Evolutionary conservation across 2,888 invertebrate species (phyloP), one percentile per base, ranked within the genome.

Genomic region (Cataglyphis albicans): DNA sequence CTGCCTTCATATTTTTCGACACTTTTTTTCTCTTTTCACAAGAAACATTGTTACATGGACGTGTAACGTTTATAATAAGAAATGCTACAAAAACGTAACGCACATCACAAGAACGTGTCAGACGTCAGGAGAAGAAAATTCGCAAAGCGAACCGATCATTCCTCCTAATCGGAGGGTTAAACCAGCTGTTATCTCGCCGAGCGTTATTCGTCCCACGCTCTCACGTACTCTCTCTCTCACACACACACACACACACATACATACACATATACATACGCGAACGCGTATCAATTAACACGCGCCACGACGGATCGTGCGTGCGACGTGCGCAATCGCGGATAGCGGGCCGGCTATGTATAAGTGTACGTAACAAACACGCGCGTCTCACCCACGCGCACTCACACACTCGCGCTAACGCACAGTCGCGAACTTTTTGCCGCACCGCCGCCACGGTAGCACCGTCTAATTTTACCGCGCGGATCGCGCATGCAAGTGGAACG

Each of bases 221-320:
- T 73, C 65, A 29, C 67, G 57, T 75, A 25, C 25, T 25, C 25
- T 21, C 21, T 21, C 21, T 21, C 21, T 21, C 21, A 21, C 61
- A 25, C 48, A 64, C 48, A 38, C 38, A 0, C 38, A 38, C 9
- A 0, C 80, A 70, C 48, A 64, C 48, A 74, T 29, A 68, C 48
- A 32, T 21, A 29, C 80, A 70, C 59, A 65, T 29, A 74, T 32
- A 64, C 48, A 35, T 25, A 29, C 67, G 68, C 72, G 52, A 55
- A 63, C 70, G 73, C 86, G 84, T 90, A 86, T 89, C 87, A 89
- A 90, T 90, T 89, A 89, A 88, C 89, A 84, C 83, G 81, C 75
- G 68, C 75, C 81, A 68, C 80, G 85, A 55, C 82, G 73, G 57
- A 55, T 72, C 75, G 59, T 78, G 59, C 83, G 81, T 65, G 61